Conservation (phyloP, 2,113 vertebrate genomes). For the Cervus canadensis region DNA sequence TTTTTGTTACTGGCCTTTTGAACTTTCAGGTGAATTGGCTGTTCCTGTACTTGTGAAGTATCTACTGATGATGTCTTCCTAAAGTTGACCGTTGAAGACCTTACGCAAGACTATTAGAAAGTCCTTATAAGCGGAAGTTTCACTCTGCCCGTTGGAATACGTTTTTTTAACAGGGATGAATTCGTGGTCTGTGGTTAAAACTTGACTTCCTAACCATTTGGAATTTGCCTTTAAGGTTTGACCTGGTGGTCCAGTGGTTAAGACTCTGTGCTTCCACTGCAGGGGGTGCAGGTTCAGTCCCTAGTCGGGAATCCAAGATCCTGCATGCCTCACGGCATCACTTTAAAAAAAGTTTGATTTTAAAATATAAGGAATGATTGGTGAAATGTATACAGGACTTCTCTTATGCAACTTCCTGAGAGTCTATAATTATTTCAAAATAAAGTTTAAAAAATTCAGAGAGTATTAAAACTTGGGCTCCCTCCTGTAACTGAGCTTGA, state of each 20-base stretch:
- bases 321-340: accelerated
- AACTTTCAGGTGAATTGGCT: neutral
- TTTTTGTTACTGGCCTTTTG: neutral
- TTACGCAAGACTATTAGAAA: neutral
- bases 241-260: neutral
- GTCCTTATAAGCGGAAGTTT: neutral
- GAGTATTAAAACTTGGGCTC: neutral
- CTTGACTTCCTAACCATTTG: neutral
- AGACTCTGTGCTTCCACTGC: neutral
- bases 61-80: neutral
- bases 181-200: neutral
- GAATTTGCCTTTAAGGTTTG: neutral
- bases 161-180: neutral
- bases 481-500: neutral
- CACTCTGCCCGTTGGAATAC: neutral
- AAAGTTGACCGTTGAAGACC: neutral
- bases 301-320: neutral
- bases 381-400: neutral
- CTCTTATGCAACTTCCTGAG: neutral
- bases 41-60: neutral
- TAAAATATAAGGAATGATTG: neutral
- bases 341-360: neutral
- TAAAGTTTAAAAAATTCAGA: neutral
- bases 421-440: slow-evolving; percentile 1
- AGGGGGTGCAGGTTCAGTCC: neutral